Evolutionary conservation across 2,113 vertebrate species (phyloP).

Genomic region (Brachirus orientalis): DNA sequence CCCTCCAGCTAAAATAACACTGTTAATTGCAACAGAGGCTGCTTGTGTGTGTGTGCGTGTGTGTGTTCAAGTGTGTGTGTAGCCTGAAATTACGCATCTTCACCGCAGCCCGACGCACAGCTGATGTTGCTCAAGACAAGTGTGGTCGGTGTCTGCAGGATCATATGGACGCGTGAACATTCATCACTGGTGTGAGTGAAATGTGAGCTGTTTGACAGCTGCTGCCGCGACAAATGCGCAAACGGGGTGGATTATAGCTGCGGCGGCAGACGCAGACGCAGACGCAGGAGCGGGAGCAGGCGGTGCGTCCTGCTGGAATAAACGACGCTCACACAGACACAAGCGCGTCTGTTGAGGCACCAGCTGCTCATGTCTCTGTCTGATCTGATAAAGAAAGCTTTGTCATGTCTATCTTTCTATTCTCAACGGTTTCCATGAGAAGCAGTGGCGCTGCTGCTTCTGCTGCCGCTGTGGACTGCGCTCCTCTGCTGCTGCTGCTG

Average conservation of each 20-base stretch:
- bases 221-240: too few relatives aligned
- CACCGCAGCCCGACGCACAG: constrained; percentile 28
- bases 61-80: neutral
- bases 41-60: constrained; percentile 12
- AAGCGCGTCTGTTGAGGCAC: neutral
- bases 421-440: too few relatives aligned
- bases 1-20: constrained; percentile 18
- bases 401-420: neutral
- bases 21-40: constrained; percentile 17
- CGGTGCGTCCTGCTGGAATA: neutral
- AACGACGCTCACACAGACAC: constrained; percentile 10
- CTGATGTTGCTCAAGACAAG: constrained; percentile 45
- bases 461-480: constrained; percentile 1
- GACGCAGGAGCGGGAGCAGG: too few relatives aligned
- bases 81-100: constrained; percentile 15
- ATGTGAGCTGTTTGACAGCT: constrained; percentile 57
- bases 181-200: constrained; percentile 13
- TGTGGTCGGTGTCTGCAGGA: neutral
- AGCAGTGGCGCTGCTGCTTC: too few relatives aligned
- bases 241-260: too few relatives aligned
- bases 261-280: too few relatives aligned
- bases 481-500: neutral
- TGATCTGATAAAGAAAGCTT: neutral
- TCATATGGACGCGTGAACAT: neutral
- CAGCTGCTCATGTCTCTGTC: too few relatives aligned